These are phyloP conservation scores for Hydraecia micacea DNA, from an alignment of 2,888 invertebrate genomes.

Conservation along the genomic window DNA sequence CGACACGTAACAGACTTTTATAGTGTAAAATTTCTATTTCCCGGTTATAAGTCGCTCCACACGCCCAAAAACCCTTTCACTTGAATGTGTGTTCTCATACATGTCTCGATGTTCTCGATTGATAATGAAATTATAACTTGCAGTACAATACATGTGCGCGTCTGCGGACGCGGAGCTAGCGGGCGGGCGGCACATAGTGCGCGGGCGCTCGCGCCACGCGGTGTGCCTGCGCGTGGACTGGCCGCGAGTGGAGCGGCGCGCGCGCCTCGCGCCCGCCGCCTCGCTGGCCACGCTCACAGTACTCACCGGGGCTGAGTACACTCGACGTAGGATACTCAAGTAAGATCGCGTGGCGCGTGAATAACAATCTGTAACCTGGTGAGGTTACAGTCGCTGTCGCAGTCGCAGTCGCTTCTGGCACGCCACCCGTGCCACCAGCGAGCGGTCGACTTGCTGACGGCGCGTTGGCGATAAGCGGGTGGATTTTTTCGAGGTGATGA, in stretches of 20 bases:
- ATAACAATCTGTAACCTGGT: too few species aligned
- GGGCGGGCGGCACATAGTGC: slow-evolving; percentile 75
- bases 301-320: slow-evolving; percentile 81
- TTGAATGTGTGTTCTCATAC: neutral
- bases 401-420: too few species aligned
- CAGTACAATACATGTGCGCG: slow-evolving; percentile 82
- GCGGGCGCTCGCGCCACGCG: slow-evolving; percentile 72
- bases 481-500: too few species aligned
- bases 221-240: slow-evolving; percentile 77
- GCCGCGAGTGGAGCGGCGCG: slow-evolving; percentile 79
- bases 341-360: slow-evolving; percentile 47
- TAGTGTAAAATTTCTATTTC: neutral
- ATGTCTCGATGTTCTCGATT: neutral
- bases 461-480: too few species aligned
- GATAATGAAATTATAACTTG: too few species aligned
- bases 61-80: neutral
- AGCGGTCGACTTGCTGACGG: too few species aligned
- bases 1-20: neutral
- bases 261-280: slow-evolving; percentile 71
- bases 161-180: slow-evolving; percentile 64
- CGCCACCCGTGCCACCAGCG: too few species aligned
- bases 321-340: slow-evolving; percentile 83
- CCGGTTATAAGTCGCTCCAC: neutral
- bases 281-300: slow-evolving; percentile 80
- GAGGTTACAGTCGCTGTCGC: too few species aligned